Evolutionary conservation across 2,797 vertebrate genomes (phyloP).

Genomic region (Peromyscus nudipes): DNA sequence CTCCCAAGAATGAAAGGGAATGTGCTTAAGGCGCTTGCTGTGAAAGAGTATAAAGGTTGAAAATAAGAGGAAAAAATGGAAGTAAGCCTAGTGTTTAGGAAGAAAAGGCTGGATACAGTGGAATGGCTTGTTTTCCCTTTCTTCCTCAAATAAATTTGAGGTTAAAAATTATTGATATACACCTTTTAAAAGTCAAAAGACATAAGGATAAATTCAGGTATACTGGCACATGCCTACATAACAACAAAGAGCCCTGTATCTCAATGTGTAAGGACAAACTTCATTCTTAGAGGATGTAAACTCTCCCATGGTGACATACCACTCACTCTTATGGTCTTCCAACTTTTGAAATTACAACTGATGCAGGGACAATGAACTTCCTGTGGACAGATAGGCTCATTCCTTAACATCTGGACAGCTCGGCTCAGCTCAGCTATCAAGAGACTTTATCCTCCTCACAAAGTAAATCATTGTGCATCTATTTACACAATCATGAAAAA

Average conservation of each 20-base stretch:
- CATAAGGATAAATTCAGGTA: not conserved
- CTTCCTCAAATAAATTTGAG: constrained; percentile 3
- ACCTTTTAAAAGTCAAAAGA: constrained; percentile 43
- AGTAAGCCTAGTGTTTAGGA: not conserved
- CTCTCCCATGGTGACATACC: not conserved
- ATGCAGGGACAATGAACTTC: not conserved
- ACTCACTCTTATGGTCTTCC: not conserved
- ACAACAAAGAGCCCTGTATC: not conserved
- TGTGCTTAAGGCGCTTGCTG: not conserved
- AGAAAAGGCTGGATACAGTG: not conserved
- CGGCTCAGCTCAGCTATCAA: not conserved
- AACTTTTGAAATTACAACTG: constrained; percentile 8
- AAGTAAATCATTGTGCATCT: constrained; percentile 19
- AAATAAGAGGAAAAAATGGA: not conserved
- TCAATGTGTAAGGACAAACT: not conserved
- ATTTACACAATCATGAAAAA: not conserved
- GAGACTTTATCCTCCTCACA: not conserved
- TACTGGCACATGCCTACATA: not conserved
- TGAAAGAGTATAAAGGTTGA: constrained; percentile 17
- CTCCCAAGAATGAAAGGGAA: not conserved
- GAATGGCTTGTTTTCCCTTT: not conserved
- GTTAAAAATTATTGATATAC: constrained; percentile 23
- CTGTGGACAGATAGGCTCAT: not conserved
- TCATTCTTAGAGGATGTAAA: not conserved
- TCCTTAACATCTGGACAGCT: not conserved